phyloP scores from a whole-genome alignment of 2,888 invertebrate genomes.

The Eupithecia vulgata region DNA sequence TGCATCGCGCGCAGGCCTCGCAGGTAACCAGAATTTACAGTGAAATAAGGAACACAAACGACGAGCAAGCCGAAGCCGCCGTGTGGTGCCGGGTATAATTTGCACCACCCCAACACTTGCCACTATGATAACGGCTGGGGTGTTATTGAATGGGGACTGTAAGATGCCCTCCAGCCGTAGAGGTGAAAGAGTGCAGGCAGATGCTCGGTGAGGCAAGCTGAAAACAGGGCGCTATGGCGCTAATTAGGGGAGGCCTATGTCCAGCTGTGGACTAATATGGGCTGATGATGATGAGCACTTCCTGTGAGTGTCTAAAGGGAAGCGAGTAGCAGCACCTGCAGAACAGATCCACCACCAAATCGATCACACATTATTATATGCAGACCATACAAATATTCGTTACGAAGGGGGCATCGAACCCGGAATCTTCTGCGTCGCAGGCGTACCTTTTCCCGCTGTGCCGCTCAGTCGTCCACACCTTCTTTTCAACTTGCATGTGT shows the following conservation, averaged over 20 bases:
- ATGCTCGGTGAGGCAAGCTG: too few species aligned
- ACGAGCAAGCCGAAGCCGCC: too few species aligned
- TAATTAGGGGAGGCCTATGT: too few species aligned
- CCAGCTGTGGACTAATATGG: too few species aligned
- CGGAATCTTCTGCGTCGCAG: neutral
- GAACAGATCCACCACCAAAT: neutral
- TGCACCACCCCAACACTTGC: neutral
- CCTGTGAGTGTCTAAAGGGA: neutral
- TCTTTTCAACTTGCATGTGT: neutral
- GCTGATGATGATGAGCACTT: neutral
- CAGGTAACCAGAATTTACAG: slow-evolving; percentile 71
- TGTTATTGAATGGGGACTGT: too few species aligned
- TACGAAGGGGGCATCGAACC: neutral
- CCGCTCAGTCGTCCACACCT: neutral
- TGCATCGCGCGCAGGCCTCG: slow-evolving; percentile 93
- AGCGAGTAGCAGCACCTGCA: neutral
- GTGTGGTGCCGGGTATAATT: neutral
- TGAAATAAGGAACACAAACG: neutral
- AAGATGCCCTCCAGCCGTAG: too few species aligned
- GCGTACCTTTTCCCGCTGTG: neutral
- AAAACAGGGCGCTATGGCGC: too few species aligned
- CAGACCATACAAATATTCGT: neutral
- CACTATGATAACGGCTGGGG: too few species aligned
- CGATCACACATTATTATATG: neutral
- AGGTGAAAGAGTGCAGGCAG: too few species aligned